A percentile compares a stretch with the other conserved stretches of the same genome.
phyloP scores from a whole-genome alignment of 2,113 vertebrate genomes.

The Carassius gibelio region DNA sequence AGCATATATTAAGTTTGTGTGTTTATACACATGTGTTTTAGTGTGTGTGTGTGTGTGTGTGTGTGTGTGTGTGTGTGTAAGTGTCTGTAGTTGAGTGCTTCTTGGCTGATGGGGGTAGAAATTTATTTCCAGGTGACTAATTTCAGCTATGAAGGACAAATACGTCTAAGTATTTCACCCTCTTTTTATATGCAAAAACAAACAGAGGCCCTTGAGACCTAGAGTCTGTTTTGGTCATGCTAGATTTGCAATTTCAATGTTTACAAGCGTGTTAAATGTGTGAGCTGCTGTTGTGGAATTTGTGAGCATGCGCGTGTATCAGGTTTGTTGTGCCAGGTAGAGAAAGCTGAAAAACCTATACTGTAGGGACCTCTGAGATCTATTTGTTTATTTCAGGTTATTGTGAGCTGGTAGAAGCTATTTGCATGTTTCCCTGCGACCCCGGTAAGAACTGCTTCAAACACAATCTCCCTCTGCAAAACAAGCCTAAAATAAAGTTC shows the following conservation, averaged over 20 bases:
- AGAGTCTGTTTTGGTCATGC: neutral
- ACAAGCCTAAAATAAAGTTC: slow-evolving; percentile 51
- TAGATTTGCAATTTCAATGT: slow-evolving; percentile 1
- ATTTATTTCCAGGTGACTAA: slow-evolving; percentile 29
- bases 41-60: neutral
- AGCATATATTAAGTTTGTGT: slow-evolving; percentile 14
- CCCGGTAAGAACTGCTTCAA: neutral
- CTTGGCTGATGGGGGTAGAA: slow-evolving; percentile 1
- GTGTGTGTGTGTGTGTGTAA: neutral
- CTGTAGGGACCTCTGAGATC: neutral
- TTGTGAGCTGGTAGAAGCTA: slow-evolving; percentile 6
- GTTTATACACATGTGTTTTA: slow-evolving; percentile 3
- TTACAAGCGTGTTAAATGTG: neutral
- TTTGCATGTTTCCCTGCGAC: neutral
- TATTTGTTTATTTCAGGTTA: slow-evolving; percentile 2
- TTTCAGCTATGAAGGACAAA: slow-evolving; percentile 16
- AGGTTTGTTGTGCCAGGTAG: neutral
- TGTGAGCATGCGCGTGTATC: neutral
- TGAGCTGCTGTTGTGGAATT: slow-evolving; percentile 1
- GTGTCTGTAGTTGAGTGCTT: neutral
- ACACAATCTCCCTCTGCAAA: slow-evolving; percentile 25
- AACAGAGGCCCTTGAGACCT: neutral
- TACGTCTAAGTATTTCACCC: slow-evolving; percentile 4
- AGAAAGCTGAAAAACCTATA: neutral
- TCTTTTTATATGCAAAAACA: neutral